Conservation (phyloP, 2,113 vertebrate genomes). For the Eptesicus fuscus region DNA sequence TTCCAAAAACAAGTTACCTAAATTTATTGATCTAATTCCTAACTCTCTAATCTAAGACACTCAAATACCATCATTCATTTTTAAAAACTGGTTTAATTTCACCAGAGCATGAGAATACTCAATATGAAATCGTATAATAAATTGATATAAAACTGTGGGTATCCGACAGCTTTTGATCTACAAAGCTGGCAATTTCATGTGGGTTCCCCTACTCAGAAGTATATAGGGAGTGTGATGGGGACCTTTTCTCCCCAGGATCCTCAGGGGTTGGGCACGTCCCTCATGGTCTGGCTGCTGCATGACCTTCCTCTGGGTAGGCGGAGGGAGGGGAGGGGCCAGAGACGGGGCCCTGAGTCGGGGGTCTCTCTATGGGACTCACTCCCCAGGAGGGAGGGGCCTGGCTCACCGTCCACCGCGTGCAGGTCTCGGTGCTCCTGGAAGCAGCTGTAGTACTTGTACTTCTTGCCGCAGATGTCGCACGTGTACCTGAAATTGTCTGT, state of each 20-base stretch:
- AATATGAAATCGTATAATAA: slow-evolving; percentile 21
- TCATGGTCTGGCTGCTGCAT: not conserved
- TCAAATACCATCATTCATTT: slow-evolving; percentile 41
- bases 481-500: slow-evolving; percentile 96
- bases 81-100: slow-evolving; percentile 63
- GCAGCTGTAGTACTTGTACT: slow-evolving; percentile 99
- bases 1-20: slow-evolving; percentile 7
- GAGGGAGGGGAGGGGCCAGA: accelerated
- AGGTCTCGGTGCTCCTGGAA: slow-evolving; percentile 99
- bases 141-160: not conserved
- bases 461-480: slow-evolving; percentile 98
- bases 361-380: accelerated
- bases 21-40: slow-evolving; percentile 46
- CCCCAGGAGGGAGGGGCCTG: not conserved
- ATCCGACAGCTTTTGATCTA: not conserved
- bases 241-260: not conserved
- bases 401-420: slow-evolving; percentile 97
- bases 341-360: accelerated
- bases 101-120: not conserved
- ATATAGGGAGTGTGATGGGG: accelerated
- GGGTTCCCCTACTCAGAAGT: not conserved
- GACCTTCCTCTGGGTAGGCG: not conserved
- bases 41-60: slow-evolving; percentile 38
- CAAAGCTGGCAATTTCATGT: not conserved
- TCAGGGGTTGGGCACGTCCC: not conserved